Evolutionary conservation across 2,797 vertebrate species (phyloP).

Genomic region (Nannoperca australis): DNA sequence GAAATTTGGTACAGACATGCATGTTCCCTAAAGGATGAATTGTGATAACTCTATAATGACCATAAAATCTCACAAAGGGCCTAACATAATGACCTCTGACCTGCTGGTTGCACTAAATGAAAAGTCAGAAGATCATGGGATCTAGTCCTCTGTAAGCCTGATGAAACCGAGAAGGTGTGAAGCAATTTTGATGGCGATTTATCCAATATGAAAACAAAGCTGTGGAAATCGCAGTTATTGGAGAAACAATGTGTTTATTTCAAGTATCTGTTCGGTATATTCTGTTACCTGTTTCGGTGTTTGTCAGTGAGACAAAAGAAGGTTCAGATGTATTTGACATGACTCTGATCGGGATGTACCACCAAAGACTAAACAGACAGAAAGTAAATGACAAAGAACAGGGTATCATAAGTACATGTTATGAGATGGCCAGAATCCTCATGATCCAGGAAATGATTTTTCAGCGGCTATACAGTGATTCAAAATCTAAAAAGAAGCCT

Average conservation of each 20-base stretch:
- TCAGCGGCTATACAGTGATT: background rate
- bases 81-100: too few species aligned
- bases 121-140: background rate
- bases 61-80: too few species aligned
- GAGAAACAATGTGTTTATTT: background rate
- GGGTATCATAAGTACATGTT: background rate
- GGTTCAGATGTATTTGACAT: constrained; percentile 13
- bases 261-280: background rate
- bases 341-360: constrained; percentile 85
- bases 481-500: too few species aligned
- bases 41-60: too few species aligned
- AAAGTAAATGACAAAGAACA: constrained; percentile 4
- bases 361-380: constrained; percentile 82
- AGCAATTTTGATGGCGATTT: background rate
- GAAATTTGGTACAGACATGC: too few species aligned
- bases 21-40: too few species aligned
- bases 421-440: background rate
- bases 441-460: background rate
- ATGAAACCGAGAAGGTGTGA: background rate
- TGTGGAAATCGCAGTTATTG: background rate
- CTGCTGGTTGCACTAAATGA: too few species aligned
- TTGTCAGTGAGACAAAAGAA: constrained; percentile 4
- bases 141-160: background rate
- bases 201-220: constrained; percentile 1
- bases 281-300: constrained; percentile 62